Evolutionary conservation across 2,113 vertebrate genomes (phyloP).

Genomic region (Pholis gunnellus): DNA sequence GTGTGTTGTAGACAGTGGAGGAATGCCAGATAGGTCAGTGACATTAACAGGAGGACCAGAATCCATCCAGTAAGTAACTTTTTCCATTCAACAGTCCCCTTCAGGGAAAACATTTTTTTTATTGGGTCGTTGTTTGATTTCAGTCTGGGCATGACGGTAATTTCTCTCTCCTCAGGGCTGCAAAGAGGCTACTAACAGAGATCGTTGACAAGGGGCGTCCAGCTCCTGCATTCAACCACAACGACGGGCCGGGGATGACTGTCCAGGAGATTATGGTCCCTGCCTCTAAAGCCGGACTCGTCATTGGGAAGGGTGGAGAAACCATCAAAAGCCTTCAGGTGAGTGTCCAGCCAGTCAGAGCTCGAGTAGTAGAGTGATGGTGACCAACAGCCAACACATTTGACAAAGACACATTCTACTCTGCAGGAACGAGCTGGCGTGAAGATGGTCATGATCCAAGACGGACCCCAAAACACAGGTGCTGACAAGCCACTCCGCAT

Average conservation of each 20-base stretch:
- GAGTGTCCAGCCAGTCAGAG: not conserved
- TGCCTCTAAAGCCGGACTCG: conserved; percentile 96
- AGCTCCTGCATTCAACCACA: conserved; percentile 95
- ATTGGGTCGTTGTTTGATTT: not conserved
- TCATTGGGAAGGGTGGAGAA: conserved; percentile 98
- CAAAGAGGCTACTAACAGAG: conserved; percentile 94
- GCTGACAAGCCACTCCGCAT: conserved; percentile 98
- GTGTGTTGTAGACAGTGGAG: conserved; percentile 90
- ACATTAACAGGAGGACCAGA: conserved; percentile 95
- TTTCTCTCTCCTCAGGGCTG: conserved; percentile 80
- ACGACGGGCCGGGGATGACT: conserved; percentile 93
- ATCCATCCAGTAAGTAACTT: conserved; percentile 91
- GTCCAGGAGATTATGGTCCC: conserved; percentile 99
- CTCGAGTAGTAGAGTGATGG: too few species aligned
- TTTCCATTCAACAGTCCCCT: too few species aligned
- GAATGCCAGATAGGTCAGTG: conserved; percentile 95
- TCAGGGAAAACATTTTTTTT: not conserved
- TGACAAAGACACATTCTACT: not conserved
- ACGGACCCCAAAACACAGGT: conserved; percentile 98
- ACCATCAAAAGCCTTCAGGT: conserved; percentile 99
- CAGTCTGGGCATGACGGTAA: not conserved
- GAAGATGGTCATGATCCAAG: conserved; percentile 99
- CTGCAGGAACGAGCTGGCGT: conserved; percentile 94
- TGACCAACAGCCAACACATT: not conserved
- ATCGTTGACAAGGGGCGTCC: conserved; percentile 98